These are phyloP conservation scores for Octopus sinensis DNA, from an alignment of 1,140 invertebrate genomes.

Conservation along the genomic window DNA sequence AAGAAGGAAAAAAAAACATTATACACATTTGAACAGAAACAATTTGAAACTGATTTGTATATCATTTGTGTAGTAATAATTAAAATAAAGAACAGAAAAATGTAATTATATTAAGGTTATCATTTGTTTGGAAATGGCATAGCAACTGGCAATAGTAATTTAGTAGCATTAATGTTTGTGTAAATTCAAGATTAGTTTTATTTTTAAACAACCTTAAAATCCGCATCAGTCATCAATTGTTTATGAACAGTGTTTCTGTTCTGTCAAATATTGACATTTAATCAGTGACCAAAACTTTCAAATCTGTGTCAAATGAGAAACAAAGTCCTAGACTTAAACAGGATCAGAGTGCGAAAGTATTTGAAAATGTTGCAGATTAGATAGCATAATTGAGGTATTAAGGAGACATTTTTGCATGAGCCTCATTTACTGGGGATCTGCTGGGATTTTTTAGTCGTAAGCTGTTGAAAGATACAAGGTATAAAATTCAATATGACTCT, in stretches of 20 bases:
- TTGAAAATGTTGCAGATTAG: constrained; percentile 19
- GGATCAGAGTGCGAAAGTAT: constrained; percentile 27
- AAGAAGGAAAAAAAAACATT: no score
- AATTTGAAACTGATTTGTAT: no score
- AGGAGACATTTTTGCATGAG: constrained; percentile 13
- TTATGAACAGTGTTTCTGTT: constrained; percentile 10
- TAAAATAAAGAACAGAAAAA: no score
- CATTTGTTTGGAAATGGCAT: constrained; percentile 90
- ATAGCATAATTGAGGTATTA: constrained; percentile 31
- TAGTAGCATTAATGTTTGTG: constrained; percentile 1
- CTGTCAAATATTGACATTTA: constrained; percentile 11
- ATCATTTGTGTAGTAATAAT: no score
- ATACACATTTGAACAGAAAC: no score
- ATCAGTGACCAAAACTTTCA: constrained; percentile 7
- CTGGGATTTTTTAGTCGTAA: constrained; percentile 18
- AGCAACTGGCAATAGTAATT: constrained; percentile 32
- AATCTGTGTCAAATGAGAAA: constrained; percentile 26
- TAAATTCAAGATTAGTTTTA: constrained; percentile 13
- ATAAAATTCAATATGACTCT: constrained; percentile 8
- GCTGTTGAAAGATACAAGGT: constrained; percentile 9
- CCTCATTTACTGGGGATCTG: constrained; percentile 24
- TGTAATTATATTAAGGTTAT: no score
- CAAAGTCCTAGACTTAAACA: constrained; percentile 26
- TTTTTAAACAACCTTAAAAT: constrained; percentile 8
- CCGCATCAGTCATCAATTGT: constrained; percentile 10